Base-by-base conservation (phyloP, 1,140 invertebrate genomes). In the Zaprionus taronus region DNA sequence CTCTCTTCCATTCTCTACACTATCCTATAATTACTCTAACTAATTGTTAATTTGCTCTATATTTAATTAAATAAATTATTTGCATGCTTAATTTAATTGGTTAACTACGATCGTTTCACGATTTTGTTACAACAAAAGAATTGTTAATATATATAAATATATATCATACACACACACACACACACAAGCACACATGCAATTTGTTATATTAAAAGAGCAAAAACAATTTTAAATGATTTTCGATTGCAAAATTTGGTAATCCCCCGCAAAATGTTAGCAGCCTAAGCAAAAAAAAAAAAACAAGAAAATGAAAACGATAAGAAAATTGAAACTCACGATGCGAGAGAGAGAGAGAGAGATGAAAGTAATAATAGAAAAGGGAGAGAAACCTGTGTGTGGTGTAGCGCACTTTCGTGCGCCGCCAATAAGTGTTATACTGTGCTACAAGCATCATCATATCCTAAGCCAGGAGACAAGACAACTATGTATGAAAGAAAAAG, bases 371-470 rank as follows among this genome's bases (percentile, higher is more conserved):
- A 51, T 51, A 44, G 61, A 57, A 57, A 53, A 51, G 31, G 41
- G 55, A 26, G 60, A 63, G 14, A 66, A 71, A 31, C 56, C 51
- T 63, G 66, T 58, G 60, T 64, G 67, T 63, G 77, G 60, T 64
- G 72, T 63, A 81, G 67, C 63, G 51, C 63, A 44, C 67, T 71
- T 70, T 34, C 34, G 49, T 60, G 71, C 44, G 72, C 51, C 60
- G 61, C 58, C 38, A 34, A 66, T 66, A 86, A 86, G 68, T 83
- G 84, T 86, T 86, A 86, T 86, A 86, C 84, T 81, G 77, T 85
- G 83, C 83, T 85, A 77, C 76, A 83, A 84, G 81, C 81, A 84
- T 80, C 72, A 82, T 66, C 81, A 84, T 83, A 81, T 79, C 68
- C 72, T 69, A 65, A 77, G n/a, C 44, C 64, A 69, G 70, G 69